Evolutionary conservation across 1,140 invertebrate genomes (phyloP).

Genomic region (Eupristina koningsbergeri): DNA sequence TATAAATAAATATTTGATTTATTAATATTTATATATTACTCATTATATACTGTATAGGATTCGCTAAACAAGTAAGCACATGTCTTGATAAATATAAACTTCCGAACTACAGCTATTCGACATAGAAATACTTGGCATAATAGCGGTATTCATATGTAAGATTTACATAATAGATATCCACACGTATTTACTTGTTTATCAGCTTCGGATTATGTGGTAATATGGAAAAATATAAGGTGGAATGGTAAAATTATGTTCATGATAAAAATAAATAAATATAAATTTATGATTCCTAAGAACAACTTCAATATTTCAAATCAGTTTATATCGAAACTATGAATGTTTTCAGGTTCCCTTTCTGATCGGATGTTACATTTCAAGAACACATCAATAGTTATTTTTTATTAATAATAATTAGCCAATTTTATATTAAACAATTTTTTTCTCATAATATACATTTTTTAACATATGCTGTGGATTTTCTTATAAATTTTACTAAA

Average conservation of each 20-base stretch:
- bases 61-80: too few species aligned
- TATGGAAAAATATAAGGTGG: background rate
- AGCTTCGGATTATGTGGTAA: background rate
- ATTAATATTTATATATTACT: too few species aligned
- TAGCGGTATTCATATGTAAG: conserved; percentile 59
- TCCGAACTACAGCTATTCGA: conserved; percentile 63
- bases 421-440: too few species aligned
- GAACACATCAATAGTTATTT: too few species aligned
- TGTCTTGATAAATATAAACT: conserved; percentile 40
- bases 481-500: too few species aligned
- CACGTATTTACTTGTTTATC: conserved; percentile 6
- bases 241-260: background rate
- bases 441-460: too few species aligned
- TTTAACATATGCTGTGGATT: too few species aligned
- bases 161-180: conserved; percentile 57
- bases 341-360: background rate
- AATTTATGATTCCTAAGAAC: background rate
- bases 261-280: background rate
- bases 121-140: conserved; percentile 58
- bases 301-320: too few species aligned
- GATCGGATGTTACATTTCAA: too few species aligned
- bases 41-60: too few species aligned
- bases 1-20: too few species aligned
- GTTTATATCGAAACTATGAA: background rate
- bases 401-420: too few species aligned